Base-by-base conservation (phyloP, 2,888 invertebrate genomes). In the Drosophila tanythrix region DNA sequence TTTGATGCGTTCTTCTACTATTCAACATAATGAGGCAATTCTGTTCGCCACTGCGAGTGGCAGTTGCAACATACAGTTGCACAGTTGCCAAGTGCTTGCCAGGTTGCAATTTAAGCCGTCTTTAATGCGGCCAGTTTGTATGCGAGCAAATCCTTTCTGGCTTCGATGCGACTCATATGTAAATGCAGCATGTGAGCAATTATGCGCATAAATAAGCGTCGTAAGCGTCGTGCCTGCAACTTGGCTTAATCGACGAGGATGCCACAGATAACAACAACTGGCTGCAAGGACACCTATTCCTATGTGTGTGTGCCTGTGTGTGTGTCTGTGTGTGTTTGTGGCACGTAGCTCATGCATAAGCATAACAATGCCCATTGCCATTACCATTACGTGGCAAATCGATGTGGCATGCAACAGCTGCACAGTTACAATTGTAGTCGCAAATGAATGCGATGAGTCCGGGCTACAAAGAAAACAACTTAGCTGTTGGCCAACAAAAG, bases 361-460 rank as follows among this genome's bases (percentile, higher is more conserved):
- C 89, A 79, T 76, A 75, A 70, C 79, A 76, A 79, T 74, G 56
- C 38, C 56, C 56, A 56, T 56, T 80, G 70, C 74, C 57, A 64
- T 76, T 38, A 21, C 48, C 40, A 67, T 38, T 68, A 63, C 70
- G 76, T 64, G 48, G 48, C 87, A 66, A 71, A 79, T 75, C 82
- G 79, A 76, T 89, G 88, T 73, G 88, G 89, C 90, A 89, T 88
- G 85, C 85, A 89, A 89, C 85, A 86, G 88, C 85, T 85, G 85
- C 62, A 58, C 69, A 70, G 63, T 73, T 70, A 76, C 84, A 86
- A 87, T 87, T 80, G 87, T 63, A 3, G 55, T 11, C 71, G 75
- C 36, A 68, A 81, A 83, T 66, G 67, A 61, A 60, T 35, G 56
- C 57, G 40, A 43, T 35, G 48, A 51, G 50, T 31, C 58, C 50